Conservation (phyloP, 2,797 vertebrate species). For the Merluccius polli region DNA sequence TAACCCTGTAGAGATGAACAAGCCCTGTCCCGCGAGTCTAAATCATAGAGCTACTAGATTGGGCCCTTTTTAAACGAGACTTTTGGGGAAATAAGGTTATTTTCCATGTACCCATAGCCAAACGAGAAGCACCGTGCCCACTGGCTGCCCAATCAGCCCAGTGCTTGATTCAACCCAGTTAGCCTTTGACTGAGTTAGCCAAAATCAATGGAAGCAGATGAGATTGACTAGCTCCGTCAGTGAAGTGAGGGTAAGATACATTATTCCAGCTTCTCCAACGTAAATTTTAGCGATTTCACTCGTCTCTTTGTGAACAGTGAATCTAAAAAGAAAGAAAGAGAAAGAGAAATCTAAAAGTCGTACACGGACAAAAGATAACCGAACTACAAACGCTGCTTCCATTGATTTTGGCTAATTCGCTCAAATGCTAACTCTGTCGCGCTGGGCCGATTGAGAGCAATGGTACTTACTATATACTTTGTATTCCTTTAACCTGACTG, state of each 20-base stretch:
- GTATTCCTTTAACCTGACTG: too few species aligned
- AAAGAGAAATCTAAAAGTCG: too few species aligned
- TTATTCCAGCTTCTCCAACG: not conserved
- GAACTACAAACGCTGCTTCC: not conserved
- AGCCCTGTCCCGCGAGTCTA: not conserved
- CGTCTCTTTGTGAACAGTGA: not conserved
- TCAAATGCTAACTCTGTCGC: too few species aligned
- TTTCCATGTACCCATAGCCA: not conserved
- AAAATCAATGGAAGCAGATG: not conserved
- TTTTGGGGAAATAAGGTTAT: not conserved
- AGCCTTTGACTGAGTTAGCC: not conserved
- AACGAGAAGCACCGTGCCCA: not conserved
- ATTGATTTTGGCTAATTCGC: too few species aligned
- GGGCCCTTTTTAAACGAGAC: too few species aligned
- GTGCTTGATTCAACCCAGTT: too few species aligned
- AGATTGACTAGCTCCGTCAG: not conserved
- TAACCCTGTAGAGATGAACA: too few species aligned
- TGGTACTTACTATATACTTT: too few species aligned
- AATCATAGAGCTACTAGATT: not conserved
- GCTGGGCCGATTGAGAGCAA: not conserved
- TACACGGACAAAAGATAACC: not conserved
- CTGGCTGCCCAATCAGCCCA: not conserved
- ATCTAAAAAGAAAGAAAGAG: not conserved
- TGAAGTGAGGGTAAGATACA: not conserved
- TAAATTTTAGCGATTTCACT: not conserved